Evolutionary conservation across 2,797 vertebrate species (phyloP).

Genomic region (Chaenodraco wilsoni): DNA sequence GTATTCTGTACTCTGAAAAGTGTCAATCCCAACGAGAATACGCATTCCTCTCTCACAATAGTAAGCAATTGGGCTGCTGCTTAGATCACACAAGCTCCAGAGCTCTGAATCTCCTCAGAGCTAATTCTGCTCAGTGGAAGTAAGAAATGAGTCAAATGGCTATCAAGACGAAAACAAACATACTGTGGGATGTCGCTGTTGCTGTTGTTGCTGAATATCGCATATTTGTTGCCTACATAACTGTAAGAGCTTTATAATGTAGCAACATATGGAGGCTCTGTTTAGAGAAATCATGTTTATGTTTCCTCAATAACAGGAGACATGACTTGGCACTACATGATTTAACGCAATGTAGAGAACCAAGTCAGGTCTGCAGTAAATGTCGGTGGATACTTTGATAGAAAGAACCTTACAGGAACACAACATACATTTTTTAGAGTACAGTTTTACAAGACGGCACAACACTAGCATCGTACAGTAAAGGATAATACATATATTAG

Average conservation of each 20-base stretch:
- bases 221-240: background rate
- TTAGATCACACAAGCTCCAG: background rate
- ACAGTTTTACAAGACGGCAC: background rate
- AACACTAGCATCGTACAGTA: background rate
- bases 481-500: conserved; percentile 2
- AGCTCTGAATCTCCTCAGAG: background rate
- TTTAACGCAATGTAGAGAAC: background rate
- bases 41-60: background rate
- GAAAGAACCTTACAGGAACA: conserved; percentile 3
- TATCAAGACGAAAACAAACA: background rate
- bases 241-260: background rate
- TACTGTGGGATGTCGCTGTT: background rate
- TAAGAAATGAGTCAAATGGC: background rate
- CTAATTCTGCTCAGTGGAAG: background rate
- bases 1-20: background rate
- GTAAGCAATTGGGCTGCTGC: background rate
- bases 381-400: background rate
- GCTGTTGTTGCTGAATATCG: background rate
- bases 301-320: background rate
- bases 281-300: too few species aligned
- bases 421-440: conserved; percentile 12
- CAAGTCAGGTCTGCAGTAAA: background rate
- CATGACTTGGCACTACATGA: background rate
- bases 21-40: conserved; percentile 2
- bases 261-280: background rate